Conservation (phyloP, 2,797 vertebrate species). For the Notolepis coatsorum region DNA sequence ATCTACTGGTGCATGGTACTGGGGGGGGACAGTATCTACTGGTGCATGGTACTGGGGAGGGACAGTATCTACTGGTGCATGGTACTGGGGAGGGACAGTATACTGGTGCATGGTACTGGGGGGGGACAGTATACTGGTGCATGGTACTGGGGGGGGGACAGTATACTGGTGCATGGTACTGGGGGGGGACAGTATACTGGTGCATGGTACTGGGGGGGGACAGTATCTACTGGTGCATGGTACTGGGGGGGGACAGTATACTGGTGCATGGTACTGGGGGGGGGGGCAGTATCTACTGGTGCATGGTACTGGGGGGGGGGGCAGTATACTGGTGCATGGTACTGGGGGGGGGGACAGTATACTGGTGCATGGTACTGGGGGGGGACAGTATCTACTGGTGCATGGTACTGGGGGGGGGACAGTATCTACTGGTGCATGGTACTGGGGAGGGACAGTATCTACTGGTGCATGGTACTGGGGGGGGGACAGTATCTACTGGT, state of each 20-base stretch:
- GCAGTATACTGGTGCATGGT: neutral
- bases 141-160: too few relatives aligned
- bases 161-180: neutral
- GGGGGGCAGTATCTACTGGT: neutral
- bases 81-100: too few relatives aligned
- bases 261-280: neutral
- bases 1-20: neutral
- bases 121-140: too few relatives aligned
- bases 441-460: too few relatives aligned
- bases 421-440: neutral
- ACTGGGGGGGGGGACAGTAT: too few relatives aligned
- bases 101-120: neutral
- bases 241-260: too few relatives aligned
- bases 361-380: neutral
- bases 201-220: neutral
- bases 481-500: neutral
- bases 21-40: too few relatives aligned
- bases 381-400: neutral
- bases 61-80: neutral
- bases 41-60: neutral
- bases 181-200: too few relatives aligned
- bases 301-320: neutral
- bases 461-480: neutral
- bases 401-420: neutral
- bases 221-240: neutral